Evolutionary conservation across 2,888 invertebrate species (phyloP), one percentile per base, ranked within the genome.

Genomic region (Acleris sparsana): DNA sequence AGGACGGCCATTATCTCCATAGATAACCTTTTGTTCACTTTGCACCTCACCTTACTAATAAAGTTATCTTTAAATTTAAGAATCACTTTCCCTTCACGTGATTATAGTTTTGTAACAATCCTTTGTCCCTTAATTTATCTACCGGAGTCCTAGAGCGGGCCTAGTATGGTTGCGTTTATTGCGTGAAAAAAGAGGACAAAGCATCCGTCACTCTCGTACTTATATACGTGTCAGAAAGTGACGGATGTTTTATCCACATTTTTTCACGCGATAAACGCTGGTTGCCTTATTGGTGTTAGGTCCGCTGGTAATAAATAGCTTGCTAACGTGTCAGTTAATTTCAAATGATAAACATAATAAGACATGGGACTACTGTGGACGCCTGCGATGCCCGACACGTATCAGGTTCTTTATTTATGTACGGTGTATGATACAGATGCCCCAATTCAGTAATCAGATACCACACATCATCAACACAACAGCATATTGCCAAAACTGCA

Each of bases 1-100:
- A 66, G 11, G 49, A 61, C 65, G 56, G 48, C 66, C 66, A 57
- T 62, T 66, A 66, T 57, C 66, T 66, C 48, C 57, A 53, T 22
- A 39, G 66, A 46, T 57, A 56, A 39, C 60, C 18, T 64, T 62
- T 57, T 57, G 62, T 66, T 65, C 55, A 20, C 51, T 43, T 65
- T 9, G 46, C 65, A 61, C 56, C 55, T 61, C 33, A 52, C 44
- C 33, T 20, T 51, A 60, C 44, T 56, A 56, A 61, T 57, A 65
- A 65, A n/a, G 18, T 17, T 33, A 29, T 29, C 7, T 29, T 5
- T 18, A 18, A 20, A n/a, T 18, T 43, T 46, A 59, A 64, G 20
- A 49, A 58, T 46, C 46, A 11, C 16, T 59, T 59, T 59, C 33
- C 33, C 33, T 43, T n/a, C 43, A 58, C 46, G 52, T 44, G 20